phyloP scores from a whole-genome alignment of 2,797 vertebrate genomes.

The Naso thynnoides region DNA sequence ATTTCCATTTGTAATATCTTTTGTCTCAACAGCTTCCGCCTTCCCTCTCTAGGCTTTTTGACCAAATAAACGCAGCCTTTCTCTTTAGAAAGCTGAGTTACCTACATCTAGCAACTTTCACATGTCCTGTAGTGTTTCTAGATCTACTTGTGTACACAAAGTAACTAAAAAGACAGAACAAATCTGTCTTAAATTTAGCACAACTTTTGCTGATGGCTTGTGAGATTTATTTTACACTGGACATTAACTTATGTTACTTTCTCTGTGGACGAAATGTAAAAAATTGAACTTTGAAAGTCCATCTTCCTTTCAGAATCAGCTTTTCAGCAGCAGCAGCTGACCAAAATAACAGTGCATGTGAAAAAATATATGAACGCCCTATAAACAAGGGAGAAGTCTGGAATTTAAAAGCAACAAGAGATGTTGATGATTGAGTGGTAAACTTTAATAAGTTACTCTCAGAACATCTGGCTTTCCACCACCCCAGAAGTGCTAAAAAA shows the following conservation, averaged over 20 bases:
- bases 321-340: constrained; percentile 6
- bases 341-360: not conserved
- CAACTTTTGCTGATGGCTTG: not conserved
- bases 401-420: constrained; percentile 51
- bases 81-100: no score
- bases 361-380: not conserved
- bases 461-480: constrained; percentile 59
- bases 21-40: no score
- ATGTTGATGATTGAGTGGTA: constrained; percentile 44
- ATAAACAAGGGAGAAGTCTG: constrained; percentile 11
- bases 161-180: not conserved
- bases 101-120: no score
- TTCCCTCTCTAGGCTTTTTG: no score
- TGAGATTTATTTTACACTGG: not conserved
- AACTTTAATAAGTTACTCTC: constrained; percentile 77
- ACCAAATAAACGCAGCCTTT: no score
- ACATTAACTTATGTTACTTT: not conserved
- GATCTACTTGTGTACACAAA: no score
- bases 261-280: not conserved
- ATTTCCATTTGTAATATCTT: no score
- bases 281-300: not conserved
- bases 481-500: constrained; percentile 46
- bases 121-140: no score
- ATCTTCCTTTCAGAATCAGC: constrained; percentile 3
- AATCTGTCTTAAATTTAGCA: not conserved